Base-by-base conservation (phyloP, 1,140 invertebrate genomes). In the Nasonia vitripennis region DNA sequence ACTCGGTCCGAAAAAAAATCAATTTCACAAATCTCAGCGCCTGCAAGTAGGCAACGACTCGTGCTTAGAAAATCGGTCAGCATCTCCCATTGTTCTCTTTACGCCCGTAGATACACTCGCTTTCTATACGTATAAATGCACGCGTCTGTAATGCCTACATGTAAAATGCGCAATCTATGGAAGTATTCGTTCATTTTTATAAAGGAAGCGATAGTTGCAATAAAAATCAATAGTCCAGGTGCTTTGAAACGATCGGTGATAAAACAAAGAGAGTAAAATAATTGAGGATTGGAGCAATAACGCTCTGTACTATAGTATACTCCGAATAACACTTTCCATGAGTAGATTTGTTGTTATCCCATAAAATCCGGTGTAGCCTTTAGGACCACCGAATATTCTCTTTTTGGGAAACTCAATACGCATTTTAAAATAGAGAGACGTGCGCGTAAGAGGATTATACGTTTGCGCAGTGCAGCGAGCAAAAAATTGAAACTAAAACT, bases 61-160 rank as follows among this genome's bases (percentile, higher is more conserved):
- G 62, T 70, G 41, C 68, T 74, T 84, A 67, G 23, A 84, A 84
- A 84, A 78, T 68, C 41, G 45, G 68, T 78, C 27, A 79, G 20
- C 67, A 73, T 48, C 20, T 37, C 23, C 48, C 37, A 48, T 55
- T 83, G 20, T 27, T 77, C 23, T 77, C 41, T 77, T 77, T 23
- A 51, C 45, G 37, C 41, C 7, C n/a, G 51, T 77, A 48, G 17
- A 77, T 34, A 48, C n/a, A 17, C 27, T 70, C 41, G 45, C 41
- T 48, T 77, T 48, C 41, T 48, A 27, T 27, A 77, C 20, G 5
- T 74, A 20, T 20, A 41, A 37, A 74, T 74, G 71, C 17, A 37
- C 34, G 34, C 17, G 23, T 27, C 68, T 27, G 27, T 27, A 27
- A 27, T 70, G 14, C 12, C 27, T 31, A 27, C 2, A 71, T 34